phyloP scores from a whole-genome alignment of 2,888 invertebrate genomes.

The Meteorus colon region DNA sequence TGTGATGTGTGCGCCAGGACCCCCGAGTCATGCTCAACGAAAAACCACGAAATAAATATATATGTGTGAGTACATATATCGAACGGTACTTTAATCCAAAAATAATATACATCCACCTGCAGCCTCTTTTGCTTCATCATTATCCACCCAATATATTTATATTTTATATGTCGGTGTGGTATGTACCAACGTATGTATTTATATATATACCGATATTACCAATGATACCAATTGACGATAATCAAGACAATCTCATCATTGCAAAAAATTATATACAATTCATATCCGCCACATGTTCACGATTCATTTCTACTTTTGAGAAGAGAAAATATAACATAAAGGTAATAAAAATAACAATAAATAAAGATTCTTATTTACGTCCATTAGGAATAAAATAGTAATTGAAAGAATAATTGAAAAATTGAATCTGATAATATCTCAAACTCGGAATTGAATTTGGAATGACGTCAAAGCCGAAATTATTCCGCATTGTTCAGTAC shows the following conservation, averaged over 20 bases:
- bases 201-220: constrained; percentile 11
- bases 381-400: too few relatives aligned
- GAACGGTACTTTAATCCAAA: constrained; percentile 37
- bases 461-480: too few relatives aligned
- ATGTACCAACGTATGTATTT: constrained; percentile 8
- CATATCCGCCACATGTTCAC: constrained; percentile 6
- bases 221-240: constrained; percentile 34
- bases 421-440: too few relatives aligned
- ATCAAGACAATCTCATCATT: constrained; percentile 36
- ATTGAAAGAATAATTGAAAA: too few relatives aligned
- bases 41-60: constrained; percentile 34
- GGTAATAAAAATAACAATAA: background rate
- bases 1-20: background rate
- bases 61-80: constrained; percentile 2
- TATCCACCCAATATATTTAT: constrained; percentile 14
- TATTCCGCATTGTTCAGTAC: too few relatives aligned
- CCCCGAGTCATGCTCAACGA: background rate
- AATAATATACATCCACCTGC: constrained; percentile 36
- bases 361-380: background rate
- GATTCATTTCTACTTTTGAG: background rate
- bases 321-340: background rate
- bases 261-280: constrained; percentile 19
- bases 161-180: background rate
- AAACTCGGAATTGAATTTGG: too few relatives aligned
- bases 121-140: constrained; percentile 26